Conservation (phyloP, 2,797 vertebrate genomes). For the Acanthornis magna region DNA sequence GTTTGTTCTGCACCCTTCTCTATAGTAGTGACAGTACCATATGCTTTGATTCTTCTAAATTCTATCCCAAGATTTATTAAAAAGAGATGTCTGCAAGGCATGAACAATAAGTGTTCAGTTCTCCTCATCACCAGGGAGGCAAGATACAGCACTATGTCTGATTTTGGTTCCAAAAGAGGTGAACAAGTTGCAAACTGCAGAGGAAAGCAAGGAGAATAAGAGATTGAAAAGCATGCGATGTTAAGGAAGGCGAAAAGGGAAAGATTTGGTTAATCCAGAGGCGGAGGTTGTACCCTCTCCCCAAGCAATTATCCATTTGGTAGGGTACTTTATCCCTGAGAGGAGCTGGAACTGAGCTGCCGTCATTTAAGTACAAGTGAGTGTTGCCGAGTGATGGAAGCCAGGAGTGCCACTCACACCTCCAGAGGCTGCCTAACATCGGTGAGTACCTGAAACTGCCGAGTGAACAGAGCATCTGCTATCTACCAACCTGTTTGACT, state of each 20-base stretch:
- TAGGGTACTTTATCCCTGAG: not conserved
- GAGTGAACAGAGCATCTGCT: not conserved
- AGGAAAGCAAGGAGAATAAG: not conserved
- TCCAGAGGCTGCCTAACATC: not conserved
- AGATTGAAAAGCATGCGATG: not conserved
- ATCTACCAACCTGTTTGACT: not conserved
- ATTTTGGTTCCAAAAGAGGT: not conserved
- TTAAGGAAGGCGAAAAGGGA: not conserved
- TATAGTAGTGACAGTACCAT: not conserved
- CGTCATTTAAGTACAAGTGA: rapidly evolving
- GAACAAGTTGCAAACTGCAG: not conserved
- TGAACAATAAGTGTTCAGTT: not conserved
- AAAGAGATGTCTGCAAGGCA: not conserved
- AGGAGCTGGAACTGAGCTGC: not conserved
- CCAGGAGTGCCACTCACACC: not conserved
- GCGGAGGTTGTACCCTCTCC: not conserved
- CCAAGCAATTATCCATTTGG: not conserved
- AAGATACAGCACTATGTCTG: not conserved
- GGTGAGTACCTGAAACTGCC: not conserved
- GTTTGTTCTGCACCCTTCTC: not conserved
- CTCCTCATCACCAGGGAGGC: not conserved
- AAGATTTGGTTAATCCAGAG: not conserved
- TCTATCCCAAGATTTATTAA: not conserved
- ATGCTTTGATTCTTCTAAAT: not conserved
- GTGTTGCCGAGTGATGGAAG: not conserved